Conservation (phyloP, 1,140 invertebrate genomes). For the Heliconius melpomene region DNA sequence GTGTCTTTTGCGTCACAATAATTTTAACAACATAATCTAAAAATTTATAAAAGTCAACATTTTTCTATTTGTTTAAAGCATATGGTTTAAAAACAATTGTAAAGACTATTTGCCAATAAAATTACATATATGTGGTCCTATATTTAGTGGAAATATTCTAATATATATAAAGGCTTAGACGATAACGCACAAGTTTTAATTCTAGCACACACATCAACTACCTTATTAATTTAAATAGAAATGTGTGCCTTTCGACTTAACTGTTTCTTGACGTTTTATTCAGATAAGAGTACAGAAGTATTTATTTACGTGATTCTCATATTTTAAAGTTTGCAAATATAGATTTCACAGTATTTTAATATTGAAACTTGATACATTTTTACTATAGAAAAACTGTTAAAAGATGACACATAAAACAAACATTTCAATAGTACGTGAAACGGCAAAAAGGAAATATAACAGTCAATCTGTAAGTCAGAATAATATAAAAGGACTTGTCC, state of each 20-base stretch:
- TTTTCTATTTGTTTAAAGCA: conserved; percentile 1
- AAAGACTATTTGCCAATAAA: not conserved
- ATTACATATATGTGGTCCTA: not conserved
- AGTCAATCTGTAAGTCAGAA: too few species aligned
- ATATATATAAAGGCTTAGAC: not conserved
- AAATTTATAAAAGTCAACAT: not conserved
- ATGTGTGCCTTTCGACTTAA: not conserved
- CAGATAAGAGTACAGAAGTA: not conserved
- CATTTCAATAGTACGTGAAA: too few species aligned
- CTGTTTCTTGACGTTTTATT: not conserved
- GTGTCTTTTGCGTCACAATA: not conserved
- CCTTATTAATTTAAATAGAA: not conserved
- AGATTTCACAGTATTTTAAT: not conserved
- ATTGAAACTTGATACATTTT: too few species aligned
- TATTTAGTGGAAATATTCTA: too few species aligned
- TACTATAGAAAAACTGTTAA: not conserved
- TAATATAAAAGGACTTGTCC: too few species aligned
- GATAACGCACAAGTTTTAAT: not conserved
- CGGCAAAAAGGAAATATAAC: not conserved
- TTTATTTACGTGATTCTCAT: not conserved
- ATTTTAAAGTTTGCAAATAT: not conserved
- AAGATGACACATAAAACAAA: not conserved
- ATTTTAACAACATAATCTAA: not conserved
- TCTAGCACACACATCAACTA: not conserved
- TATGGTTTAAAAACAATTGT: not conserved